These are phyloP conservation scores for Drosophila quadrilineata DNA, from an alignment of 1,140 invertebrate species.

Conservation along the genomic window DNA sequence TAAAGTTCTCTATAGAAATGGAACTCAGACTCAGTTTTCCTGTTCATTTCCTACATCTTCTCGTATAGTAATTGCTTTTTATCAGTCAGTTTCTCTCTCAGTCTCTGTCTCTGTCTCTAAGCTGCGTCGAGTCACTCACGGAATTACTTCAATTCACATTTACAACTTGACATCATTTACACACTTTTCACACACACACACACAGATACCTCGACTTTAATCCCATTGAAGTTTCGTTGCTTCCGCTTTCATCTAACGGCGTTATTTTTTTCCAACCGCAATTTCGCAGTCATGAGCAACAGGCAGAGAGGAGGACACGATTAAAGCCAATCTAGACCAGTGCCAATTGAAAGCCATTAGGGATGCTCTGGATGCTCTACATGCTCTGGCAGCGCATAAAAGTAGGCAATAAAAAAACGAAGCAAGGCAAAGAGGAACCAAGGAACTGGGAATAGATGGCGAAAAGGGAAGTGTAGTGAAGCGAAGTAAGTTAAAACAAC, in stretches of 20 bases:
- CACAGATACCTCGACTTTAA: conserved; percentile 9
- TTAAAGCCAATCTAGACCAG: conserved; percentile 44
- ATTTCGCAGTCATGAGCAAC: conserved; percentile 34
- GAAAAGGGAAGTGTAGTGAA: conserved; percentile 3
- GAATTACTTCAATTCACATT: conserved; percentile 4
- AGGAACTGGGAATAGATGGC: neutral
- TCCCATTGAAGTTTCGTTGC: conserved; percentile 9
- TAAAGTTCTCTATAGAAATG: too few relatives aligned
- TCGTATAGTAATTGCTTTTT: conserved; percentile 5
- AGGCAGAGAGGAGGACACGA: conserved; percentile 17
- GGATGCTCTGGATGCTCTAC: too few relatives aligned
- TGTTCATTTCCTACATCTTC: neutral
- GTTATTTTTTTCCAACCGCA: conserved; percentile 31
- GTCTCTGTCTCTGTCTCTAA: neutral
- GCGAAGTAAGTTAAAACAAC: conserved; percentile 50
- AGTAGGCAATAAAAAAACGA: conserved; percentile 50
- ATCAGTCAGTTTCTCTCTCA: too few relatives aligned
- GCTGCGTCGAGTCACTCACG: neutral
- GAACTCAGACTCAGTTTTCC: neutral
- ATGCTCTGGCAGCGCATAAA: conserved; percentile 62
- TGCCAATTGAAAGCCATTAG: conserved; percentile 46
- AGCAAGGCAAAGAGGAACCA: too few relatives aligned
- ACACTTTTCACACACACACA: conserved; percentile 6
- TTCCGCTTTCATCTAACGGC: conserved; percentile 34
- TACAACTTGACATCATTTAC: conserved; percentile 4